A percentile compares a stretch with the other conserved stretches of the same genome.
Conservation (phyloP, 2,113 vertebrate species). For the Chlamydotis undulata region DNA sequence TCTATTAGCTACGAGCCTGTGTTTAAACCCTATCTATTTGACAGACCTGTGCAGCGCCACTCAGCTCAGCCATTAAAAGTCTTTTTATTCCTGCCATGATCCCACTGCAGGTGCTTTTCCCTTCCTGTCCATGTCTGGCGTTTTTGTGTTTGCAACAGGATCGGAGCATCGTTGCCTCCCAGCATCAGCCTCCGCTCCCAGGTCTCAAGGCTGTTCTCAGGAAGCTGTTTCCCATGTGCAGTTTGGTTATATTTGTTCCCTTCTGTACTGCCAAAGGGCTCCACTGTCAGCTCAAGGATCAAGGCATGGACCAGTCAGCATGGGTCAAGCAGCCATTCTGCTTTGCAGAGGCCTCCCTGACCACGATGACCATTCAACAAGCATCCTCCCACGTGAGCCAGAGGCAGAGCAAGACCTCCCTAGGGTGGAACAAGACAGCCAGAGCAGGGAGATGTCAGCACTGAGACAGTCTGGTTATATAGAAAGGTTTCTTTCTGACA, state of each 20-base stretch:
- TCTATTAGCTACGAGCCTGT: neutral
- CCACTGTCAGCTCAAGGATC: neutral
- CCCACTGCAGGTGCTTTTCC: neutral
- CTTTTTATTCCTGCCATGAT: neutral
- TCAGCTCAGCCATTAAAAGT: neutral
- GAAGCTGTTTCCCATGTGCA: neutral
- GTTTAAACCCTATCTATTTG: neutral
- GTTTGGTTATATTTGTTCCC: neutral
- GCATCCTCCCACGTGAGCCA: neutral
- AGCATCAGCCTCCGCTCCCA: accelerated
- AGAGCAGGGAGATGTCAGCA: neutral
- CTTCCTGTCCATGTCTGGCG: neutral
- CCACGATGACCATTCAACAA: neutral
- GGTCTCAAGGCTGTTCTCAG: neutral
- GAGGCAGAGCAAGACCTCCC: neutral
- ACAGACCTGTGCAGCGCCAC: neutral
- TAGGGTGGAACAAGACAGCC: neutral
- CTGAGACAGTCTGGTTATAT: neutral
- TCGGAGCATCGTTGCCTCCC: neutral
- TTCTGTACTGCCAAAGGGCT: neutral
- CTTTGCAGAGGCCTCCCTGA: neutral
- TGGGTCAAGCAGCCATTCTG: neutral
- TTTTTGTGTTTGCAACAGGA: neutral
- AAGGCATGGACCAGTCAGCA: neutral
- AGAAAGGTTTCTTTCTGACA: neutral